Base-by-base conservation (phyloP, 1,140 invertebrate species). In the Zaprionus ornatus region DNA sequence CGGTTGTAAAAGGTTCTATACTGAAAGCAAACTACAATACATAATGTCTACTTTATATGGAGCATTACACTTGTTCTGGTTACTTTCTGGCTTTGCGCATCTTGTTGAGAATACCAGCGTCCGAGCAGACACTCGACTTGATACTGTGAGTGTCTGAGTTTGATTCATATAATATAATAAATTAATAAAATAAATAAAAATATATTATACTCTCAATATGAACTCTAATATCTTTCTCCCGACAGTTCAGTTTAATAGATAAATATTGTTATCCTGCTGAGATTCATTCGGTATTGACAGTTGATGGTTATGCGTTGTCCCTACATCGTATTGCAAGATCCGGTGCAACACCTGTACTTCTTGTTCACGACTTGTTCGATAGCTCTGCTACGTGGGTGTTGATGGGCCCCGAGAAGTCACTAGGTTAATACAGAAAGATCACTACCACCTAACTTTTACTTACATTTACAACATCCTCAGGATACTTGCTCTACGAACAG, bases 221-320 rank as follows among this genome's bases (percentile, higher is more conserved):
- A 10, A 2, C 9, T 10, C 9, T 10, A 29, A 10, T 29, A 29
- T 10, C 9, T 29, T 2, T 29, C 29, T 10, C 3, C 9, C 2
- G 9, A 29, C 72, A 95, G 95, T 92, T 93, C 7, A 91, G 93
- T 72, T 74, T 95, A 7, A 93, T 95, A 4, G 62, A 88, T 19
- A 94, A 94, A 72, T 94, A 94, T 74, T 95, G 95, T 0, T 97
- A 96, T 80, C 94, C 94, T 2, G 94, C 94, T 0, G 95, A 96
- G 92, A 93, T 93, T 15, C 95, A 97, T 79, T 77, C 94, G 3
- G 94, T 95, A 4, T 92, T 94, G 19, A 96, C 96, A 0, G 94
- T 95, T 72, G 96, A 96, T 85, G 95, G 95, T 19, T 96, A 96
- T 83, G 94, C 96, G 48, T 88, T 96, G 42, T 94, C 94, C 69